Base-by-base conservation (phyloP, 2,797 vertebrate species). In the Pyrocephalus nanus region DNA sequence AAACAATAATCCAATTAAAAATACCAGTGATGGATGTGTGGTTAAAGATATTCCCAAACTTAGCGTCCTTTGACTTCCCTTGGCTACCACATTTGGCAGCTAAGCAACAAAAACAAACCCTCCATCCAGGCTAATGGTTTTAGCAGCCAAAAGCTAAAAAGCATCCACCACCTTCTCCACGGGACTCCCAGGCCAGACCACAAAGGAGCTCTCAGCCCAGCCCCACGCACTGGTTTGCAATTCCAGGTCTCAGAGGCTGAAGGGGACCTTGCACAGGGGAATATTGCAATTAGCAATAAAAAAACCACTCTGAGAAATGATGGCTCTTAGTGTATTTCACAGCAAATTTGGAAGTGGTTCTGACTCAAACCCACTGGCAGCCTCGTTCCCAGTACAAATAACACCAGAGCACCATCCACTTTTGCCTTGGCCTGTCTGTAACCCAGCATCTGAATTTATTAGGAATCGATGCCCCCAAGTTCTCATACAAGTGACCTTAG, bases 1-100 rank as follows among this genome's bases (percentile, higher is more conserved):
- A 95, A 90, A 34, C 32, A 92, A 61, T 55, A 93, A 79, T 61
- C 66, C 34, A 81, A 88, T 88, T 90, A 34, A 92, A 92, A 86
- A 65, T 25, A 80, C 10, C 45, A 48, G 36, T 62, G 90, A 95
- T 62, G 47, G 71, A 88, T 82, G 65, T 82, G 91, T 92, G 88
- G 91, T 90, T 94, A 90, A 89, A 90, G 38, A 86, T 70, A 93
- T 38, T 87, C 79, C 85, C 76, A 88, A 85, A 80, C 36, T 88
- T 55, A 27, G 54, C 1, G 0, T 86, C 70, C 92, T 94, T 93
- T 90, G 73, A 67, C 64, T 85, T 80, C 69, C 67, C 64, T 79
- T 86, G 91, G 71, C 88, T 88, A 57, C 80, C 14, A 43, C 62
- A 50, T 74, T 91, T 94, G 94, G 94, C 86, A 90, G 83, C 53